phyloP scores from a whole-genome alignment of 53 echinoderm and acorn worm species.

The Astropecten irregularis region DNA sequence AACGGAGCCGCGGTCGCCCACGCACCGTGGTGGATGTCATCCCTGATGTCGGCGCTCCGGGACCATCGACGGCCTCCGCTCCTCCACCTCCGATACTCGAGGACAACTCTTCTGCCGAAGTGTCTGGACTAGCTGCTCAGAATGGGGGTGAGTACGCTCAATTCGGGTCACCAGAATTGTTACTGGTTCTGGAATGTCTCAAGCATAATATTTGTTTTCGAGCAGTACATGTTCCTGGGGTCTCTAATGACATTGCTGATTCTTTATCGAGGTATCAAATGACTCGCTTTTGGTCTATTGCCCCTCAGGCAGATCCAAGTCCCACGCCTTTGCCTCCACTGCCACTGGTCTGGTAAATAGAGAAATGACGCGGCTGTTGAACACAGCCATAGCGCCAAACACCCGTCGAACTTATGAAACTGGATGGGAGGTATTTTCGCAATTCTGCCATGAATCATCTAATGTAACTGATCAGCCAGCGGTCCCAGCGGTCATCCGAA shows the following conservation, averaged over 20 bases:
- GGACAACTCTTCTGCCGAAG: too few species aligned
- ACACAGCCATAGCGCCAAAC: neutral
- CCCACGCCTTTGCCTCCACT: constrained; percentile 10
- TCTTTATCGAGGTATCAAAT: constrained; percentile 43
- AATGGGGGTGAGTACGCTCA: too few species aligned
- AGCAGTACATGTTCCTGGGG: constrained; percentile 41
- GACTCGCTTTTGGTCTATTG: constrained; percentile 7
- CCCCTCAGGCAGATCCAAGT: constrained; percentile 9
- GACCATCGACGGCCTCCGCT: too few species aligned
- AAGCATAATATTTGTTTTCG: too few species aligned
- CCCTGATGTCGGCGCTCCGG: too few species aligned
- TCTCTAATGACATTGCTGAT: constrained; percentile 52
- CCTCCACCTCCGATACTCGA: too few species aligned
- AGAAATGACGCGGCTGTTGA: neutral
- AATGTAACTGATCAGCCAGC: neutral
- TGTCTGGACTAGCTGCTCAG: too few species aligned
- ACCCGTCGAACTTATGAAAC: neutral
- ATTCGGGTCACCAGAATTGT: too few species aligned
- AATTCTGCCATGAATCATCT: neutral
- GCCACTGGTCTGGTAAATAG: neutral
- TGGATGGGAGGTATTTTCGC: constrained; percentile 2
- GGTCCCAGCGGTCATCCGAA: neutral
- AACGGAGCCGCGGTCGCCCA: too few species aligned
- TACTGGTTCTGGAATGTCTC: too few species aligned
- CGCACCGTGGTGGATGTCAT: too few species aligned